Base-by-base conservation (phyloP, 2,113 vertebrate genomes). In the Litocranius walleri region DNA sequence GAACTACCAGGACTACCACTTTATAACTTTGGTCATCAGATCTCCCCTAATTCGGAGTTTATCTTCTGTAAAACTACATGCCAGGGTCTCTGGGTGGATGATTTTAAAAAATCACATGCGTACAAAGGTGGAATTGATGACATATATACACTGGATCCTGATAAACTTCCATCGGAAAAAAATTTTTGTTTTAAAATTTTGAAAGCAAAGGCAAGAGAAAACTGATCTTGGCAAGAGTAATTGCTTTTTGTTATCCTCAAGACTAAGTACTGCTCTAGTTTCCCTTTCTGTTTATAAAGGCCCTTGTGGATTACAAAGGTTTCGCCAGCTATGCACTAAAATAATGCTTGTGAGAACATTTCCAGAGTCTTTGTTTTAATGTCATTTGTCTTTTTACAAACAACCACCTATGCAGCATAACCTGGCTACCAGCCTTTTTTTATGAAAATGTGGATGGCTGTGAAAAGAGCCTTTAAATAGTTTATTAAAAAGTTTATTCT, bases 381-480 rank as follows among this genome's bases (percentile, higher is more conserved):
- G 7, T 36, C 11, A 50, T 14, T 4, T 2, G 13, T 1, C 6
- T 0, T 36, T 40, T 91, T 30, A 30, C 1, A 30, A 3, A 1
- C 0, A 48, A 33, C 45, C 1, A 91, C n/a, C 52, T 15, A 48
- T 3, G 5, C 3, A 40, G 8, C 12, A 25, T 1, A 48, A n/a
- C 2, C 1, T 4, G 15, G 21, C 48, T 25, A 84, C 1, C 29
- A 90, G 61, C 56, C 56, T 25, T 29, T 62, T 1, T 1, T 56
- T 14, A 7, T 83, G 85, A 74, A 21, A 30, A 27, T 0, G 1
- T 95, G 33, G n/a, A 11, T 67, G 93, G 96, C 90, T 96, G 90
- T 97, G 25, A 90, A 92, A 96, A 94, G 56, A 95, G 80, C 59
- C 88, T 82, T 97, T 88, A 6, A 0, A 9, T 14, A 13, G 5